Evolutionary conservation across 2,113 vertebrate species (phyloP).

Genomic region (Centropus unirufus): DNA sequence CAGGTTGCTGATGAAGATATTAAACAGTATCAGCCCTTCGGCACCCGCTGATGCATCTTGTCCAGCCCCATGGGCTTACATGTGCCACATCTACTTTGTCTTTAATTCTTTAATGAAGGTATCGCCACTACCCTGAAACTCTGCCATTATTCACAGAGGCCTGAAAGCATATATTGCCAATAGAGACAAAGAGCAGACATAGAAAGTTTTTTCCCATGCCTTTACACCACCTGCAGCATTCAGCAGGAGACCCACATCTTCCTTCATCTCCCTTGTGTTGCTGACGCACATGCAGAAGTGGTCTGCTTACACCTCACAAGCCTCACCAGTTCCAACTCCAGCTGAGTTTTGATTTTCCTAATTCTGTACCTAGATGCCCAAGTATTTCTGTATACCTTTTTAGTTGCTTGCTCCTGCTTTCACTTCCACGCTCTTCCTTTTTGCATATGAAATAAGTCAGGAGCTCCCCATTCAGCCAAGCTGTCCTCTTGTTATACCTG

Average conservation of each 20-base stretch:
- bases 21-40: background rate
- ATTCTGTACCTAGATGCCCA: background rate
- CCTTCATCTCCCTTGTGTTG: background rate
- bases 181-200: background rate
- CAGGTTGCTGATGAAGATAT: background rate
- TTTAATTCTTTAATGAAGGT: background rate
- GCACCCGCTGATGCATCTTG: background rate
- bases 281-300: background rate
- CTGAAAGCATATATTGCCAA: background rate
- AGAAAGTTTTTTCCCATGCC: background rate
- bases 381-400: background rate
- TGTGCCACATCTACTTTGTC: background rate
- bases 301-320: background rate
- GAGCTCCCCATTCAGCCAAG: background rate
- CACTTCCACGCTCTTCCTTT: slow-evolving; percentile 1
- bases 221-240: background rate
- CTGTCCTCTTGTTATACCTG: slow-evolving; percentile 63
- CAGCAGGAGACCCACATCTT: background rate
- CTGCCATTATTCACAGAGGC: background rate
- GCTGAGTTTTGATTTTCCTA: background rate
- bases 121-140: background rate
- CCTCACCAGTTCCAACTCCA: background rate
- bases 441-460: slow-evolving; percentile 52
- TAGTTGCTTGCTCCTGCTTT: slow-evolving; percentile 7
- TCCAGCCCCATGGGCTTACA: background rate